A percentile compares a stretch with the other conserved stretches of the same genome.
These are phyloP conservation scores for Trachymyrmex cornetzi DNA, from an alignment of 1,140 invertebrate genomes.

Conservation along the genomic window DNA sequence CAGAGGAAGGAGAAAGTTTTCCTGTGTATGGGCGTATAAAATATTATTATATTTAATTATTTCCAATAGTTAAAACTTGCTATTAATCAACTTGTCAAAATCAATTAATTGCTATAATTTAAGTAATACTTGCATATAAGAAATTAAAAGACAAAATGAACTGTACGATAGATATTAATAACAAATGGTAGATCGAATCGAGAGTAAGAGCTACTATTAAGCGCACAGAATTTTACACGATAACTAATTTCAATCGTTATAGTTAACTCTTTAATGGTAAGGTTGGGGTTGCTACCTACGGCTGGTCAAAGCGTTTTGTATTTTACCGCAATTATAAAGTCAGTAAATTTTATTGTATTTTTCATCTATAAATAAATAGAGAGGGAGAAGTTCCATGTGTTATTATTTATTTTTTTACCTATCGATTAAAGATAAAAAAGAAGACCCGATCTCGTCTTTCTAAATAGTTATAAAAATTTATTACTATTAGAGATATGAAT, in stretches of 20 bases:
- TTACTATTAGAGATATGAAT: too few species aligned
- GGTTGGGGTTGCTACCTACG: too few species aligned
- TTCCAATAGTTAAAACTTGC: background rate
- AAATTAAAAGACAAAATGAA: background rate
- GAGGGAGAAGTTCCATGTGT: too few species aligned
- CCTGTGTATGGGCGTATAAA: background rate
- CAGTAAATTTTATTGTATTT: too few species aligned
- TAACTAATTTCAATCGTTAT: background rate
- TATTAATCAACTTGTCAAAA: background rate
- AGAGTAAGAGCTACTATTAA: background rate
- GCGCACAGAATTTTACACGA: background rate
- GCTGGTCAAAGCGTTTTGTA: too few species aligned
- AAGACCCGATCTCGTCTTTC: too few species aligned
- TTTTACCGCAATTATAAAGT: too few species aligned
- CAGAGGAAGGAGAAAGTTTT: background rate
- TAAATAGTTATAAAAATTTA: too few species aligned
- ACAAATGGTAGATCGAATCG: background rate
- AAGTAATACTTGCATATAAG: background rate
- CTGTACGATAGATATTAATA: background rate
- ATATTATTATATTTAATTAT: slow-evolving; percentile 9
- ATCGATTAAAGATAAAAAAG: too few species aligned
- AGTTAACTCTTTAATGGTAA: background rate
- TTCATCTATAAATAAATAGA: too few species aligned
- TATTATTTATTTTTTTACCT: too few species aligned
- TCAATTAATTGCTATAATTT: background rate